Conservation (phyloP, 1,140 invertebrate genomes). For the Paramacrobiotus metropolitanus region DNA sequence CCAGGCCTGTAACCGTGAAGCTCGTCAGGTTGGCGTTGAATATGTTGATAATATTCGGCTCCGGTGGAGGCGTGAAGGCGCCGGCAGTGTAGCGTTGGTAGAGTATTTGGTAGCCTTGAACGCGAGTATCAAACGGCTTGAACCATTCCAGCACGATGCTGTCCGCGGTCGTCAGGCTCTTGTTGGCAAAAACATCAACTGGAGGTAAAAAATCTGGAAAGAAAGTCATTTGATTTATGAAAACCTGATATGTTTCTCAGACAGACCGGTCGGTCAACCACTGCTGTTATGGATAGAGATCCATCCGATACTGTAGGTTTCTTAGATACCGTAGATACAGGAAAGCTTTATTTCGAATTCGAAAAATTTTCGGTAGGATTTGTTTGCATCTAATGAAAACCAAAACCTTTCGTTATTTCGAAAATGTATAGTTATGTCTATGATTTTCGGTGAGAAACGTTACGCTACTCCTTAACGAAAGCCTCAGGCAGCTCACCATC, state of each 20-base stretch:
- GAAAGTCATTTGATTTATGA: too few species aligned
- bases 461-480: not conserved
- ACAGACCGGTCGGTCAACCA: not conserved
- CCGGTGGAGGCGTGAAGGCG: not conserved
- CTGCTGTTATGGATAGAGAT: not conserved
- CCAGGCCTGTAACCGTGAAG: not conserved
- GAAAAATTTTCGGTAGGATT: too few species aligned
- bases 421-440: not conserved
- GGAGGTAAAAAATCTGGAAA: not conserved
- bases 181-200: not conserved
- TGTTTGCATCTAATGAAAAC: too few species aligned
- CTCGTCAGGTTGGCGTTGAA: not conserved
- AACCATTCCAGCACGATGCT: not conserved
- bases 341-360: not conserved
- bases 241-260: not conserved
- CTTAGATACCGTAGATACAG: too few species aligned
- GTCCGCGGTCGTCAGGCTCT: not conserved
- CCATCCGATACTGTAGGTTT: too few species aligned
- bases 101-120: not conserved
- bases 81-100: not conserved
- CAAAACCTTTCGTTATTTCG: not conserved
- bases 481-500: not conserved
- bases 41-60: not conserved
- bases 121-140: not conserved
- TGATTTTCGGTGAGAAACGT: not conserved